Percentiles rank a stretch among this genome's conserved stretches.
These are phyloP conservation scores for Lasioglossum marginatum DNA, from an alignment of 2,888 invertebrate genomes.

Conservation along the genomic window DNA sequence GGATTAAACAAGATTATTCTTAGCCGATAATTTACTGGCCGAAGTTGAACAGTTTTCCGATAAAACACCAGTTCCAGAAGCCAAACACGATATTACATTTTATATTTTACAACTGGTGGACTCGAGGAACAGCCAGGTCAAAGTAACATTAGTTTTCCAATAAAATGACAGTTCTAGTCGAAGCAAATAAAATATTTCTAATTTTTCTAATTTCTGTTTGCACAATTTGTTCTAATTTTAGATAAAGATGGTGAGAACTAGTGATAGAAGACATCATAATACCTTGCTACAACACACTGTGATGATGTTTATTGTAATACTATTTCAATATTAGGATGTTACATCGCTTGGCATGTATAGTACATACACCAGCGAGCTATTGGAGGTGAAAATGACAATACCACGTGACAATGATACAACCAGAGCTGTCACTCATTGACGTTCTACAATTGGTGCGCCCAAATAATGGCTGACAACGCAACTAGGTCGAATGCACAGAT, in stretches of 20 bases:
- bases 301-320: not conserved
- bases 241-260: not conserved
- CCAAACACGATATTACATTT: not conserved
- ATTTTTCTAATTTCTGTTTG: not conserved
- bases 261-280: not conserved
- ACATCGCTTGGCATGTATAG: not conserved
- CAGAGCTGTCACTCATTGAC: not conserved
- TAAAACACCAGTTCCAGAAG: not conserved
- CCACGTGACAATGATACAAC: not conserved
- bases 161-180: not conserved
- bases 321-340: not conserved
- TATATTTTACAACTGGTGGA: not conserved
- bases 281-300: not conserved
- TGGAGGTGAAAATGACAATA: not conserved
- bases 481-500: not conserved
- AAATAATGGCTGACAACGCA: constrained; percentile 1
- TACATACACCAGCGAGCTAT: not conserved
- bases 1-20: not conserved
- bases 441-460: not conserved
- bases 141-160: not conserved
- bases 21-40: not conserved
- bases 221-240: not conserved
- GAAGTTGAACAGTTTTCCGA: not conserved
- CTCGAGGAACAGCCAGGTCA: not conserved
- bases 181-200: not conserved